Evolutionary conservation across 2,113 vertebrate genomes (phyloP), one percentile per base, ranked within the genome.

Genomic region (Mus musculus): DNA sequence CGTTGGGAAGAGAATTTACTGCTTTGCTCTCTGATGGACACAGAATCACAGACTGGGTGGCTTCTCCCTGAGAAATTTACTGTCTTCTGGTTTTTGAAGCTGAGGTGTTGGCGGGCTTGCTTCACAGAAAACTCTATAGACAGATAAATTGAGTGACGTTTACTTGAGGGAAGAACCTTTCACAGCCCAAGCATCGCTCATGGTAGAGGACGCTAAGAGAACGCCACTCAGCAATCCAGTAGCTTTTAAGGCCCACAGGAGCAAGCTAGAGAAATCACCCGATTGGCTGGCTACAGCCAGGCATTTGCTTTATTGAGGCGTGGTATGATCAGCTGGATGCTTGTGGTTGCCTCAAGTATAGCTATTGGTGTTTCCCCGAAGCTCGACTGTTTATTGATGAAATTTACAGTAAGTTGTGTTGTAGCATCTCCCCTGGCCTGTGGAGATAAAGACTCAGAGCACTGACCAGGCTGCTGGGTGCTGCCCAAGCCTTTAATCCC

Each of bases 1-100:
- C 13, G 1, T 7, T 63, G 46, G 5, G 7, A 20, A 52, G 46
- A 17, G 9, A 2, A 28, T 0, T 7, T 4, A 3, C 10, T 5
- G 2, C 2, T 36, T 17, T 59, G 39, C 63, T 26, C 11, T 33
- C n/a, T 7, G 2, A 30, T 0, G 3, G 46, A 7, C 61, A 77
- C 61, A 65, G 46, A 1, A 4, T 22, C 26, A 36, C 22, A 76
- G 3, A 4, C 24, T 9, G 6, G n/a, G 22, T 13, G 28, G 22
- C 69, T 90, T 19, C 33, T 13, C 24, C 69, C 36, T n/a, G 59
- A 42, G 30, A 56, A 46, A 24, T 39, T 12, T 39, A 28, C 30
- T n/a, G 7, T 19, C 49, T 90, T 36, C 22, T 42, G 4, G 9
- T 33, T 54, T 49, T 54, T 61, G 42, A 76, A 65, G n/a, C 24